Percentiles rank a stretch among this genome's conserved stretches.
Conservation (phyloP, 2,797 vertebrate genomes). For the Prionace glauca region DNA sequence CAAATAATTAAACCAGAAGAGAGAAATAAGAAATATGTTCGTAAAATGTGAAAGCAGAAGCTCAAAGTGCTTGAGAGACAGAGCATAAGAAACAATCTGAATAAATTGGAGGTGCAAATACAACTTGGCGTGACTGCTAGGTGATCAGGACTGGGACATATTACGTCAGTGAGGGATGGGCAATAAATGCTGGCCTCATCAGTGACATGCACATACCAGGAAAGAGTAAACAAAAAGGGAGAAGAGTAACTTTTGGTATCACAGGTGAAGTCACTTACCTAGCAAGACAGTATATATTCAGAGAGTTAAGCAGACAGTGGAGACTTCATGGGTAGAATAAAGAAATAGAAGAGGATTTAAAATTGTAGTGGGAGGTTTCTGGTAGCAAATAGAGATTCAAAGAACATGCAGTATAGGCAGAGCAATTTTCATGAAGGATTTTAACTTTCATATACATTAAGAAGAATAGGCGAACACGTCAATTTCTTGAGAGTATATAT, state of each 20-base stretch:
- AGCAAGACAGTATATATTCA: neutral
- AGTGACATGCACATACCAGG: too few relatives aligned
- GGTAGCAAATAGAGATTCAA: neutral
- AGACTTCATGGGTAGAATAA: neutral
- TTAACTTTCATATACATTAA: neutral
- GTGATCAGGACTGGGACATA: neutral
- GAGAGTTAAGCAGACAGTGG: neutral
- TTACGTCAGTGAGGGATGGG: too few relatives aligned
- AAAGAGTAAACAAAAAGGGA: too few relatives aligned
- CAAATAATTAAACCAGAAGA: neutral
- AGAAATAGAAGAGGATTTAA: neutral
- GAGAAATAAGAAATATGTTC: neutral
- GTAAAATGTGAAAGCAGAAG: neutral
- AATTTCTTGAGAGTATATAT: neutral
- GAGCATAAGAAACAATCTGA: neutral
- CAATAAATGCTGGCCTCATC: too few relatives aligned
- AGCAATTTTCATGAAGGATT: neutral
- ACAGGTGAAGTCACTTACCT: too few relatives aligned
- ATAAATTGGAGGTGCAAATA: neutral
- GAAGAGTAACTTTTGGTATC: too few relatives aligned
- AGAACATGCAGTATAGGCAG: neutral
- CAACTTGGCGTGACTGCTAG: neutral
- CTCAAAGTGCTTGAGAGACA: neutral
- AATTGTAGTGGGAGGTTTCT: neutral
- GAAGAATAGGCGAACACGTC: neutral